Evolutionary conservation across 2,888 invertebrate species (phyloP).

Genomic region (Craniophora ligustri): DNA sequence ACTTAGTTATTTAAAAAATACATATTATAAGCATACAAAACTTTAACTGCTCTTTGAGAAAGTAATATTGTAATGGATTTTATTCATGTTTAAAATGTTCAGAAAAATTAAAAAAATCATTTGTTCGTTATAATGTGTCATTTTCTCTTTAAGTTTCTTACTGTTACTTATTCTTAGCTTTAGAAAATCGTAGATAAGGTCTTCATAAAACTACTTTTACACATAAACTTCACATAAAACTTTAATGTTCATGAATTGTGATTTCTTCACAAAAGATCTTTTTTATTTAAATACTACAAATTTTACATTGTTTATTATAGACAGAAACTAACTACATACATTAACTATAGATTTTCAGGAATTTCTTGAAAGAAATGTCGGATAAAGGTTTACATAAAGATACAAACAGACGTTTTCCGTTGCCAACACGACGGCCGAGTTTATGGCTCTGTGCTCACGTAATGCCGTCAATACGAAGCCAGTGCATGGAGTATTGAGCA

Average conservation of each 20-base stretch:
- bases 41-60: no score
- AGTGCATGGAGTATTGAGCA: conserved; percentile 4
- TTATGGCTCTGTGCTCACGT: conserved; percentile 39
- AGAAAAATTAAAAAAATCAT: no score
- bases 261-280: neutral
- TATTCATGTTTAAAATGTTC: no score
- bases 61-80: no score
- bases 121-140: no score
- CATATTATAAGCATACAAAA: no score
- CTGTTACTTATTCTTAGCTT: no score
- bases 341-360: conserved; percentile 1
- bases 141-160: no score
- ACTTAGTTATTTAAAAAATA: no score
- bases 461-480: conserved; percentile 28
- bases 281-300: neutral
- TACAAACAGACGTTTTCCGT: conserved; percentile 37
- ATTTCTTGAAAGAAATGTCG: conserved; percentile 5
- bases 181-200: no score
- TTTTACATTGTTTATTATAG: neutral
- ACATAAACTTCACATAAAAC: neutral
- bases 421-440: conserved; percentile 30
- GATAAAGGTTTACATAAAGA: conserved; percentile 33
- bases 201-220: no score
- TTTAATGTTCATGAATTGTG: neutral
- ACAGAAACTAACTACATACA: neutral